Percentiles rank a stretch among this genome's conserved stretches.
Evolutionary conservation across 2,888 invertebrate genomes (phyloP).

Genomic region (Tryphoninae sp.): DNA sequence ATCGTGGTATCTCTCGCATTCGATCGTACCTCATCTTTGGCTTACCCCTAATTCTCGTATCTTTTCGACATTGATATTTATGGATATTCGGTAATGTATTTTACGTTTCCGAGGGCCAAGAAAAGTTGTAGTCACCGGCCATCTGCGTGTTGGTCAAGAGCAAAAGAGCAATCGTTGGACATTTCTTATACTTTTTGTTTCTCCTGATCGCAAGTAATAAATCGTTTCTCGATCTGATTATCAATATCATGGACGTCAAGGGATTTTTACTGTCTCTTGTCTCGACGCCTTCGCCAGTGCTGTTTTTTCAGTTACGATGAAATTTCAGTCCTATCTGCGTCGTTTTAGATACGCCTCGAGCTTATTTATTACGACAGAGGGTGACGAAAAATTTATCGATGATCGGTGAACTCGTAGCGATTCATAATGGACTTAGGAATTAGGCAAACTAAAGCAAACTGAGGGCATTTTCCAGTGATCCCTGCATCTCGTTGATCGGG

Average conservation of each 20-base stretch:
- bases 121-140: constrained; percentile 52
- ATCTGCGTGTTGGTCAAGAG: constrained; percentile 65
- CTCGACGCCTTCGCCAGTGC: constrained; percentile 63
- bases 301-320: constrained; percentile 55
- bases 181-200: constrained; percentile 2
- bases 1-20: not conserved
- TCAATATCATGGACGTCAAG: constrained; percentile 50
- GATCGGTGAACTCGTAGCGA: constrained; percentile 53
- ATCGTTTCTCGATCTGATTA: constrained; percentile 59
- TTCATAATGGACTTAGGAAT: constrained; percentile 45
- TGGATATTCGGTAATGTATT: constrained; percentile 69
- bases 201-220: not conserved
- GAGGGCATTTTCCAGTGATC: constrained; percentile 72
- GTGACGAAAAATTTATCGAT: constrained; percentile 62
- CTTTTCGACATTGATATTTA: constrained; percentile 49
- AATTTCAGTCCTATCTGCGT: constrained; percentile 56
- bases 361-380: not conserved
- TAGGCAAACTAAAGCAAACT: constrained; percentile 40
- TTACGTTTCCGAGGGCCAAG: constrained; percentile 59
- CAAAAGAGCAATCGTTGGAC: constrained; percentile 53
- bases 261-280: constrained; percentile 59
- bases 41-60: constrained; percentile 28
- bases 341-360: not conserved
- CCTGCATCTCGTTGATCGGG: constrained; percentile 54
- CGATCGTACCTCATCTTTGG: constrained; percentile 22